Evolutionary conservation across 2,113 vertebrate species (phyloP).

Genomic region (Echinops telfairi): DNA sequence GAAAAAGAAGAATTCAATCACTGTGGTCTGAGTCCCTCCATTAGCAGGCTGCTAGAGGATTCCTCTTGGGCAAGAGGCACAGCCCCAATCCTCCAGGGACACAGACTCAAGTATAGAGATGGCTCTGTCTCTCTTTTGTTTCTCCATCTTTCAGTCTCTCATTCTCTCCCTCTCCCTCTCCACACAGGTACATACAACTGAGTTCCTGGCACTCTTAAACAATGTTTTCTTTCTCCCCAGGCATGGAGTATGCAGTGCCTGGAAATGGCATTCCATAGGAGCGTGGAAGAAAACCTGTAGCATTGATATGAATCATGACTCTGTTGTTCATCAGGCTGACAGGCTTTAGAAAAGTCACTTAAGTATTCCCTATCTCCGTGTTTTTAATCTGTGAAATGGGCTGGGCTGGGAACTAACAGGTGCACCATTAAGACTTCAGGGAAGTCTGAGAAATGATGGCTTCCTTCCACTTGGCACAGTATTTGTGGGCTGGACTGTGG

Average conservation of each 20-base stretch:
- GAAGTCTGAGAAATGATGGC: neutral
- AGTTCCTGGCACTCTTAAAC: neutral
- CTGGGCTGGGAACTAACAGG: neutral
- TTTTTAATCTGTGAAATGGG: neutral
- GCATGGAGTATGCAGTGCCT: neutral
- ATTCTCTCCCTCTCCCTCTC: neutral
- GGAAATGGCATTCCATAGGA: rapidly evolving
- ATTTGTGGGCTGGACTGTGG: too few species aligned
- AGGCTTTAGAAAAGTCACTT: neutral
- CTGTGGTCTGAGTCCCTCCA: neutral
- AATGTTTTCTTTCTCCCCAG: neutral
- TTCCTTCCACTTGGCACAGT: neutral
- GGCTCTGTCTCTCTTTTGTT: neutral
- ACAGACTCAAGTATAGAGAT: neutral
- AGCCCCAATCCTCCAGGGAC: neutral
- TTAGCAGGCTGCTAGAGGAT: neutral
- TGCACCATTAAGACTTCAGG: neutral
- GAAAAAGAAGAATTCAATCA: neutral
- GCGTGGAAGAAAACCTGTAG: neutral
- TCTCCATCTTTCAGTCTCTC: neutral
- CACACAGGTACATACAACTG: rapidly evolving
- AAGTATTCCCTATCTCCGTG: neutral
- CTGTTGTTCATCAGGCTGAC: neutral
- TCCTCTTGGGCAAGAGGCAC: neutral
- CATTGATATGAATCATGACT: neutral